These are phyloP conservation scores for Xestia xanthographa DNA, from an alignment of 2,888 invertebrate species.

Conservation along the genomic window DNA sequence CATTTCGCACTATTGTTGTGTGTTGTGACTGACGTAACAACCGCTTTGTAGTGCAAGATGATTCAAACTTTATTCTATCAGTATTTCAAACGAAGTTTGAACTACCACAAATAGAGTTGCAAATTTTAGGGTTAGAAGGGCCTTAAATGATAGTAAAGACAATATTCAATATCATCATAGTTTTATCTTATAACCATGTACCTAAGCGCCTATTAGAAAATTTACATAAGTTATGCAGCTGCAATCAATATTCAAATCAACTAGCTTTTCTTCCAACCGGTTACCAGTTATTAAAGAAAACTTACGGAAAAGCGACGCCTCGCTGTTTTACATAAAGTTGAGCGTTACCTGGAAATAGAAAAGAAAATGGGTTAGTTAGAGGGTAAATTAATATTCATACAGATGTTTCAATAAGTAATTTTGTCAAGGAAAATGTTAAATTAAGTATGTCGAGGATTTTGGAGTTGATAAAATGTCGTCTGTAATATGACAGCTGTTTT, in stretches of 20 bases:
- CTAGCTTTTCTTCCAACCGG: conserved; percentile 20
- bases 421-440: not conserved
- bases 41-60: too few species aligned
- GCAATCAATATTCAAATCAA: conserved; percentile 49
- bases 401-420: not conserved
- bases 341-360: conserved; percentile 68
- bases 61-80: too few species aligned
- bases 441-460: not conserved
- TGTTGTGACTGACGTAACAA: too few species aligned
- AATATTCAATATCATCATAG: not conserved
- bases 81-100: too few species aligned
- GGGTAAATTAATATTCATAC: conserved; percentile 26
- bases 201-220: conserved; percentile 24
- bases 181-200: conserved; percentile 1
- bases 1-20: too few species aligned
- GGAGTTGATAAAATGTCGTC: not conserved
- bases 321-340: conserved; percentile 40
- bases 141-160: not conserved
- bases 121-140: too few species aligned
- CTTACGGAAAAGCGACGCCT: conserved; percentile 53
- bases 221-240: conserved; percentile 36
- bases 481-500: conserved; percentile 15
- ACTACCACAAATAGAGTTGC: too few species aligned
- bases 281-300: conserved; percentile 42
- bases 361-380: conserved; percentile 54